Evolutionary conservation across 2,888 invertebrate genomes (phyloP).

Genomic region (Vesta saturnalis): DNA sequence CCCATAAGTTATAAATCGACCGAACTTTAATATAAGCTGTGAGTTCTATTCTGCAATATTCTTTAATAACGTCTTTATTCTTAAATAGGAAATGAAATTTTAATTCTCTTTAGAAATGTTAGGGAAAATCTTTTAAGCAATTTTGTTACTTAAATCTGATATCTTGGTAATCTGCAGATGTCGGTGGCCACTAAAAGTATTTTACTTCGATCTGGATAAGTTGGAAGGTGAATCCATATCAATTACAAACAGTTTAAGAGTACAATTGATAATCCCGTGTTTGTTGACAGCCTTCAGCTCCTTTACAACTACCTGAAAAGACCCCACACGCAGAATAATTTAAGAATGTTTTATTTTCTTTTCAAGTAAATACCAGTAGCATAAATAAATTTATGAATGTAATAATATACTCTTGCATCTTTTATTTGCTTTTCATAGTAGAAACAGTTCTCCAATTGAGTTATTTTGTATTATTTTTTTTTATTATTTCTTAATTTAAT

Average conservation of each 20-base stretch:
- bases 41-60: no score
- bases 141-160: neutral
- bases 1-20: constrained; percentile 27
- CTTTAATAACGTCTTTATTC: no score
- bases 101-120: neutral
- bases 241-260: constrained; percentile 61
- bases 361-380: constrained; percentile 23
- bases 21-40: no score
- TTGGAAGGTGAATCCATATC: constrained; percentile 47
- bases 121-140: neutral
- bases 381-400: constrained; percentile 10
- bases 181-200: constrained; percentile 21
- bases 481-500: no score
- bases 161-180: constrained; percentile 21
- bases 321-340: constrained; percentile 54
- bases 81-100: neutral
- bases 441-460: neutral
- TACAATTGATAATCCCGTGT: constrained; percentile 62
- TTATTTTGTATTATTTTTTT: no score
- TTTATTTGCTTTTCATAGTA: neutral
- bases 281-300: constrained; percentile 57
- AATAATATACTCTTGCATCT: constrained; percentile 13
- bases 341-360: constrained; percentile 13
- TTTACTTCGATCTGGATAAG: constrained; percentile 18
- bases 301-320: constrained; percentile 46